phyloP scores from a whole-genome alignment of 1,140 invertebrate genomes.

The Neelides sp. region DNA sequence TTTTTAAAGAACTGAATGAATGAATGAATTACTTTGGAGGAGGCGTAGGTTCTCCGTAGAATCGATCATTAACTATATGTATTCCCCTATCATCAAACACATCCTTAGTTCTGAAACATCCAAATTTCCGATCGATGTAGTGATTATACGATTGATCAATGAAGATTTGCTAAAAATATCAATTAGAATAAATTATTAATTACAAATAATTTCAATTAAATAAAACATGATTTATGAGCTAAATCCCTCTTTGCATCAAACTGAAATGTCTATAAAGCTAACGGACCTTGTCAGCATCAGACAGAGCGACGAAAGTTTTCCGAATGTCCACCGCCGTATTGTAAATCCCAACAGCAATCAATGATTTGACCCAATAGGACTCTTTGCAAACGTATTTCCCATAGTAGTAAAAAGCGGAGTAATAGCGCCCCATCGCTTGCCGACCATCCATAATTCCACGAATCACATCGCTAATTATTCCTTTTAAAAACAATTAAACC shows the following conservation, averaged over 20 bases:
- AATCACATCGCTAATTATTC: slow-evolving; percentile 11
- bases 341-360: neutral
- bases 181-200: neutral
- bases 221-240: neutral
- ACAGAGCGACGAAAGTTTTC: slow-evolving; percentile 10
- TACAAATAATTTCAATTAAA: neutral
- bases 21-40: slow-evolving; percentile 1
- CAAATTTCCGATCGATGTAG: neutral
- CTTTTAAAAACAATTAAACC: slow-evolving; percentile 9
- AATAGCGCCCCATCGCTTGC: slow-evolving; percentile 9
- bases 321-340: slow-evolving; percentile 10
- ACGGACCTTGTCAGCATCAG: slow-evolving; percentile 14
- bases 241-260: no score
- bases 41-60: slow-evolving; percentile 5
- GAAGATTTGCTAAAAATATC: slow-evolving; percentile 11
- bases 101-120: neutral
- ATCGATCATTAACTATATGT: neutral
- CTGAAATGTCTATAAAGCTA: no score
- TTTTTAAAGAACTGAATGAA: neutral
- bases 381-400: slow-evolving; percentile 16
- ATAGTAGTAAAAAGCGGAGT: slow-evolving; percentile 22
- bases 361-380: neutral
- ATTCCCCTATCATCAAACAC: neutral
- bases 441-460: slow-evolving; percentile 23
- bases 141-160: slow-evolving; percentile 9